Percentiles rank a stretch among this genome's conserved stretches.
phyloP scores from a whole-genome alignment of 1,140 invertebrate genomes.

The Tetramorium parvispinum region DNA sequence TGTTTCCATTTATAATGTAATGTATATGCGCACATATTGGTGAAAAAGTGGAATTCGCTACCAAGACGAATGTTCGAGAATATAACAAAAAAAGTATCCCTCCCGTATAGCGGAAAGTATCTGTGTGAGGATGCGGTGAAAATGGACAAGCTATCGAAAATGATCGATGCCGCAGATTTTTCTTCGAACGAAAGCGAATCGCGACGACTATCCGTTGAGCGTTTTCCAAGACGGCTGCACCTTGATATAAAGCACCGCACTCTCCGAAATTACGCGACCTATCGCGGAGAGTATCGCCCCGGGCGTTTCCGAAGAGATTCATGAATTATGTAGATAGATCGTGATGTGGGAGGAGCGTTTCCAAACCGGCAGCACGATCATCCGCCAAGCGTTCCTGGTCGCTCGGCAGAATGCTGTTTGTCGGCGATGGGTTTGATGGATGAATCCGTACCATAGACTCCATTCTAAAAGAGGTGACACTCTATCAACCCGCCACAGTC shows the following conservation, averaged over 20 bases:
- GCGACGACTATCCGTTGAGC: constrained; percentile 46
- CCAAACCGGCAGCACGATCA: constrained; percentile 53
- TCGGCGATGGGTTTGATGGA: constrained; percentile 72
- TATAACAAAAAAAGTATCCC: not conserved
- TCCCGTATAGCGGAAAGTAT: not conserved
- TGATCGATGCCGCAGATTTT: constrained; percentile 37
- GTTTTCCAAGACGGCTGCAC: constrained; percentile 55
- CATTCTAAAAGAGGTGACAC: constrained; percentile 46
- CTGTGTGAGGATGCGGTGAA: not conserved
- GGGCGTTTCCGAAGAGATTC: constrained; percentile 67
- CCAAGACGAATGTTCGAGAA: not conserved
- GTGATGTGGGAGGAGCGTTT: constrained; percentile 53
- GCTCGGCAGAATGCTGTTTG: constrained; percentile 68
- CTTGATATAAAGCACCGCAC: constrained; percentile 45
- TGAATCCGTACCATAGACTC: constrained; percentile 61
- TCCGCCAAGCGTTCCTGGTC: constrained; percentile 50
- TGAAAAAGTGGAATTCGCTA: not conserved
- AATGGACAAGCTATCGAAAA: not conserved
- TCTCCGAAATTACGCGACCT: constrained; percentile 65
- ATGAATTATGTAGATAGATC: constrained; percentile 75
- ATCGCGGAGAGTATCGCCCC: constrained; percentile 50
- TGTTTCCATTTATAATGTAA: not conserved
- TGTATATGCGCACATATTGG: not conserved
- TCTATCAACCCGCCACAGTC: constrained; percentile 66
- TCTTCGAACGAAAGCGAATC: constrained; percentile 10